Evolutionary conservation across 2,113 vertebrate species (phyloP), one percentile per base, ranked within the genome.

Genomic region (Gyps fulvus): DNA sequence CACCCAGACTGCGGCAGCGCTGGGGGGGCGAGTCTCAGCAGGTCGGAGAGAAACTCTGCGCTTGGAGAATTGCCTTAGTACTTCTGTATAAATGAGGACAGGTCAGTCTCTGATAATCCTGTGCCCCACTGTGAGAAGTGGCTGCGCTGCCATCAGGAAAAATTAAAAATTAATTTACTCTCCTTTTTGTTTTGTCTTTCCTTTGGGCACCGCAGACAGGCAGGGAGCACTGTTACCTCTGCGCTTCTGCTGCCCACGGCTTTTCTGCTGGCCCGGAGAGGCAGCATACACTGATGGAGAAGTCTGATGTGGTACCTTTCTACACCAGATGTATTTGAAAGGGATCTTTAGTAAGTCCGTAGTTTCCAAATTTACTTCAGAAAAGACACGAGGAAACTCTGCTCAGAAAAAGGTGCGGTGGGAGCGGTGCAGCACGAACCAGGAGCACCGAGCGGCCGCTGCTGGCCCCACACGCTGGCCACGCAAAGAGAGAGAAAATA

Each of bases 201-300:
- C n/a, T 65, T 55, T 26, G 21, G 52, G n/a, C 40, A 59, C 18
- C 6, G 6, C 0, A 0, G 38, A 12, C 6, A 4, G 13, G 34
- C 21, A 14, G 25, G 21, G 34, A 91, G 65, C 52, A 67, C 40
- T 1, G 7, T 52, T 45, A 29, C 27, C 12, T 42, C 63, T 63
- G n/a, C 26, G 10, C 2, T 59, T 7, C 42, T 20, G 20, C 50
- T 55, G 32, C 58, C 36, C 29, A 6, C 0, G 1, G 71, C 34
- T 82, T 38, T 87, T 31, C 47, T 83, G 20, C 23, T 66, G 61
- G 10, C 29, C 32, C 0, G 0, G 23, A 54, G 58, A 57, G 27
- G 63, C 45, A 38, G 5, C 0, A 0, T 11, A 18, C 6, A 0
- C 15, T 38, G 57, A 57, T 2, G 0, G 62, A 45, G 9, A 31